Evolutionary conservation across 1,140 invertebrate genomes (phyloP).

Genomic region (Zaprionus taronus): DNA sequence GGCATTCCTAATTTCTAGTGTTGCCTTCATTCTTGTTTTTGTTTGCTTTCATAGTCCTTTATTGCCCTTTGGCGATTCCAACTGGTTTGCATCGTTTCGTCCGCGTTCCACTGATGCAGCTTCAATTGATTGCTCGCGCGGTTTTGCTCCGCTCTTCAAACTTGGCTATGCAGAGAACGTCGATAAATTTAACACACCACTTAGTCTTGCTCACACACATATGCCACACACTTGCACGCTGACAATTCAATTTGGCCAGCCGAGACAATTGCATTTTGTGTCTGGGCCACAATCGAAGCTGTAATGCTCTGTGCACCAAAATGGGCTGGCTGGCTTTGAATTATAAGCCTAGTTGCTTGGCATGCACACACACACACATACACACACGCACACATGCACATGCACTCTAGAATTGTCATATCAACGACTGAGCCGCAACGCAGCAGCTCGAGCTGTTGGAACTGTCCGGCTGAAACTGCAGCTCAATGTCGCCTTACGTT

Average conservation of each 20-base stretch:
- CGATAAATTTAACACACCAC: slow-evolving; percentile 60
- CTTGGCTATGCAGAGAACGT: slow-evolving; percentile 42
- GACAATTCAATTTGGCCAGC: slow-evolving; percentile 68
- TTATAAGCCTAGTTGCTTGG: slow-evolving; percentile 48
- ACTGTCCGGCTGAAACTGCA: slow-evolving; percentile 13
- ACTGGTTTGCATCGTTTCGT: slow-evolving; percentile 52
- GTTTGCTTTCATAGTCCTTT: slow-evolving; percentile 70
- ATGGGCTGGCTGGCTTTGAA: slow-evolving; percentile 61
- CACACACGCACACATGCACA: neutral
- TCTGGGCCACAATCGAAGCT: slow-evolving; percentile 18
- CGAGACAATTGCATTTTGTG: slow-evolving; percentile 58
- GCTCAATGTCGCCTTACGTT: slow-evolving; percentile 71
- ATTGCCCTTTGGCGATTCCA: slow-evolving; percentile 27
- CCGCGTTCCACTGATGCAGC: slow-evolving; percentile 8
- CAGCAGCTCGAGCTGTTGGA: slow-evolving; percentile 25
- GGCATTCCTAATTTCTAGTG: too few relatives aligned
- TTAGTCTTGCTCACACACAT: slow-evolving; percentile 17
- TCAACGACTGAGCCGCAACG: slow-evolving; percentile 56
- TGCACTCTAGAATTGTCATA: slow-evolving; percentile 63
- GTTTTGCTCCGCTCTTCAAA: slow-evolving; percentile 39
- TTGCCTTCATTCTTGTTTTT: slow-evolving; percentile 55
- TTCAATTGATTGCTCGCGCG: slow-evolving; percentile 61
- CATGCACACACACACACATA: neutral
- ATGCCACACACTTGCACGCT: neutral
- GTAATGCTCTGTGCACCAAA: slow-evolving; percentile 55